Base-by-base conservation (phyloP, 2,888 invertebrate species). In the Heliconius ethilla region DNA sequence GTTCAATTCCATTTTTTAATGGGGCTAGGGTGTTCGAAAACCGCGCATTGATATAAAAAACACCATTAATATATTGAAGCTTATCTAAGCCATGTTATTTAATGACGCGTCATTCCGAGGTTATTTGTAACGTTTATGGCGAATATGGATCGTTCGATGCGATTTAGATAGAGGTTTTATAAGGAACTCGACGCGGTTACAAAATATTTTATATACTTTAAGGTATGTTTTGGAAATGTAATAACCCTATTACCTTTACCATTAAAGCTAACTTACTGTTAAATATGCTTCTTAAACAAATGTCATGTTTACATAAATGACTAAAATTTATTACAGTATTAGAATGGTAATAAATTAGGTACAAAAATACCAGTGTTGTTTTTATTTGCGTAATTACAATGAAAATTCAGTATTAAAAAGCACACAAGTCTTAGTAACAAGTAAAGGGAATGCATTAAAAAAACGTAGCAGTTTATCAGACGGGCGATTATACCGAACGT, bases 11-110 rank as follows among this genome's bases (percentile, higher is more conserved):
- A 69, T 78, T 66, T 91, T 90, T 92, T 91, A 93, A 92, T 91
- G 88, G 86, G 83, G 83, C 85, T 86, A 90, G 91, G 92, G 91
- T 87, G 89, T 88, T 89, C 85, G 82, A 81, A 79, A 86, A 85
- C 83, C 84, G 84, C 85, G 85, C 87, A 90, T 91, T 92, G 91
- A 91, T 90, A 86, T 84, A 91, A 93, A 94, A 93, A 94, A 89
- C 86, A 89, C 87, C 93, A 94, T 94, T 94, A 93, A 94, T 94
- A 92, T 92, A 78, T 81, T 45, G 78, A 84, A 85, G 90, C 91
- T 92, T 94, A 94, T 94, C 94, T 93, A 87, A 89, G 86, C 88
- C 88, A 88, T 93, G 92, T 92, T 92, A 92, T 94, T 94, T 94
- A 94, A 94, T 93, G 94, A 92, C 86, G 89, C 91, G 90, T 87